Evolutionary conservation across 2,888 invertebrate genomes (phyloP).

Genomic region (Iphiclides podalirius): DNA sequence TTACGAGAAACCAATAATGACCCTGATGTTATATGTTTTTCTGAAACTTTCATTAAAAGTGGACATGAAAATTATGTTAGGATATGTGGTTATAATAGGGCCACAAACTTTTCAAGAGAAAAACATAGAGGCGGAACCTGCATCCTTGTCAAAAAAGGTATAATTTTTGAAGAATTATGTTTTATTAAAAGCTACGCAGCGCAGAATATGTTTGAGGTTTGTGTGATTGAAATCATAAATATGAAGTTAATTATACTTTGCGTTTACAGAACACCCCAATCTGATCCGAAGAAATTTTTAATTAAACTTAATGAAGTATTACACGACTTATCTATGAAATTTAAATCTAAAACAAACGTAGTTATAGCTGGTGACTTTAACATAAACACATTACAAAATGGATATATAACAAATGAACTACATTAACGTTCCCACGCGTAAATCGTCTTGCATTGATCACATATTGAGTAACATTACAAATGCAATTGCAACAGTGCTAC

Average conservation of each 20-base stretch:
- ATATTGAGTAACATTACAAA: slow-evolving; percentile 16
- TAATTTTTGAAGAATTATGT: not conserved
- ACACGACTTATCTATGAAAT: not conserved
- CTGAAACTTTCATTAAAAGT: slow-evolving; percentile 18
- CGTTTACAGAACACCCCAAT: slow-evolving; percentile 19
- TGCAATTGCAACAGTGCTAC: slow-evolving; percentile 8
- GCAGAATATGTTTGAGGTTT: slow-evolving; percentile 9
- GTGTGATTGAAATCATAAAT: slow-evolving; percentile 14
- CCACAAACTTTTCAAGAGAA: slow-evolving; percentile 7
- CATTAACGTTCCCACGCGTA: slow-evolving; percentile 16
- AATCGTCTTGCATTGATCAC: slow-evolving; percentile 13
- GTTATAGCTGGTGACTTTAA: no score
- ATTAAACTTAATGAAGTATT: slow-evolving; percentile 1
- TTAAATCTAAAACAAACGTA: slow-evolving; percentile 11
- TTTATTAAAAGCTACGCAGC: not conserved
- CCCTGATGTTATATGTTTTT: slow-evolving; percentile 17
- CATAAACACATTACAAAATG: slow-evolving; percentile 16
- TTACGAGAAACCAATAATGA: not conserved
- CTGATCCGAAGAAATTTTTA: slow-evolving; percentile 13
- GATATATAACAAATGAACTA: slow-evolving; percentile 15
- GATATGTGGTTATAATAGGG: slow-evolving; percentile 12
- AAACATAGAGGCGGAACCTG: slow-evolving; percentile 15
- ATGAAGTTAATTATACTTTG: slow-evolving; percentile 11
- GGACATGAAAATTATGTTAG: slow-evolving; percentile 9
- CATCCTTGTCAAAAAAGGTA: slow-evolving; percentile 13